Percentiles rank a stretch among this genome's conserved stretches.
These are phyloP conservation scores for Grallaria varia DNA, from an alignment of 2,113 vertebrate genomes.

Conservation along the genomic window DNA sequence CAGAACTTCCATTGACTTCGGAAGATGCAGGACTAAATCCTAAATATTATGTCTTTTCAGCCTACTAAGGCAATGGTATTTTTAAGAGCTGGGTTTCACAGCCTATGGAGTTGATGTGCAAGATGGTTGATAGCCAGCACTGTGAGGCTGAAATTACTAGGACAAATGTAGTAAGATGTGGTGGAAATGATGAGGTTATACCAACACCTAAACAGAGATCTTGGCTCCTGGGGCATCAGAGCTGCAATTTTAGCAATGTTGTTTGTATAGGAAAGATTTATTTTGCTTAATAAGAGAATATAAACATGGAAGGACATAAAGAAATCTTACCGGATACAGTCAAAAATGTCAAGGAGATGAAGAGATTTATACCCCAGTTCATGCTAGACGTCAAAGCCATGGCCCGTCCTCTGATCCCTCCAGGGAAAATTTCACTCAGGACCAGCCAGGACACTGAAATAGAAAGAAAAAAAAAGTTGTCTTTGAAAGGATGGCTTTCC, in stretches of 20 bases:
- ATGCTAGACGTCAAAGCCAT: conserved; percentile 90
- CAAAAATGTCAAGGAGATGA: conserved; percentile 95
- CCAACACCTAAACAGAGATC: not conserved
- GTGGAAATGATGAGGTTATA: not conserved
- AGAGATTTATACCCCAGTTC: conserved; percentile 94
- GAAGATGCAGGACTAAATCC: not conserved
- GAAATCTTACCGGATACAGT: conserved; percentile 86
- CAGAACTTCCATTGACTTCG: not conserved
- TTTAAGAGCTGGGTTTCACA: not conserved
- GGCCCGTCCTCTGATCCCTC: conserved; percentile 89
- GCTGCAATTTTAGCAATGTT: not conserved
- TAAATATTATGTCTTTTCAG: not conserved
- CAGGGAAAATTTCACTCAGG: conserved; percentile 93
- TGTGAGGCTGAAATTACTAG: not conserved
- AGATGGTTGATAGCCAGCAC: not conserved
- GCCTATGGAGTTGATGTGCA: not conserved
- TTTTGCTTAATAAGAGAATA: not conserved
- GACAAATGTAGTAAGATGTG: not conserved
- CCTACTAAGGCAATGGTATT: not conserved
- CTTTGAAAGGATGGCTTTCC: not conserved
- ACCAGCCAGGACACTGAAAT: conserved; percentile 91
- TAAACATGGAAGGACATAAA: not conserved
- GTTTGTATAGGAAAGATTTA: not conserved
- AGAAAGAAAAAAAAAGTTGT: not conserved
- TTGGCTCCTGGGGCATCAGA: not conserved